A percentile compares a stretch with the other conserved stretches of the same genome.
Evolutionary conservation across 2,113 vertebrate genomes (phyloP).

Genomic region (Suricata suricatta): DNA sequence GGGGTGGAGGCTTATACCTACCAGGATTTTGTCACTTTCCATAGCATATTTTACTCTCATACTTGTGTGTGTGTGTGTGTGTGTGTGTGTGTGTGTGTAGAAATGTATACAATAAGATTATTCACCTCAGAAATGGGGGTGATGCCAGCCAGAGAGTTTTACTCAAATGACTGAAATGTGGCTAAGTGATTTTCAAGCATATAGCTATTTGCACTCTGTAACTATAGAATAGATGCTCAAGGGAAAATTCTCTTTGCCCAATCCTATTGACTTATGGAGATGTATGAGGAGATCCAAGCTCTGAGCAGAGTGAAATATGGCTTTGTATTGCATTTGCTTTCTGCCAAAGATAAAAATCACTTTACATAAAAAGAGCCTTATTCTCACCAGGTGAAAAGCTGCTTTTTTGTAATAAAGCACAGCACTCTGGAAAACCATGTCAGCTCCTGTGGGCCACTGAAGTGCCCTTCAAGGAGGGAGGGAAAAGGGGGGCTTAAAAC

Average conservation of each 20-base stretch:
- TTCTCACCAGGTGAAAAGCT: slow-evolving; percentile 13
- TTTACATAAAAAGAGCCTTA: slow-evolving; percentile 57
- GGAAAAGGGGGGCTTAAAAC: neutral
- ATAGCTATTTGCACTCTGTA: slow-evolving; percentile 2
- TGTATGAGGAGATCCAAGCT: slow-evolving; percentile 14
- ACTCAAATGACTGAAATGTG: slow-evolving; percentile 49
- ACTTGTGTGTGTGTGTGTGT: neutral
- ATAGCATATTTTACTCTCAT: neutral
- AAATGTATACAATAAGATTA: neutral
- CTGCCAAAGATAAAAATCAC: slow-evolving; percentile 68
- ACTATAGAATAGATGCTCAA: slow-evolving; percentile 51
- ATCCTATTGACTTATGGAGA: slow-evolving; percentile 52
- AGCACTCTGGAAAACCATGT: neutral
- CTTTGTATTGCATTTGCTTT: slow-evolving; percentile 60
- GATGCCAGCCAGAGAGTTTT: slow-evolving; percentile 14
- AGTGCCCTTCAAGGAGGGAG: neutral
- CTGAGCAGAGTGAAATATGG: slow-evolving; percentile 56
- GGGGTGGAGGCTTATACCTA: neutral
- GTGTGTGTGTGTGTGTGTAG: neutral
- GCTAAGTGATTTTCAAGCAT: slow-evolving; percentile 62
- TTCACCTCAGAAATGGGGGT: slow-evolving; percentile 39
- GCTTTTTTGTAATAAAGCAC: slow-evolving; percentile 37
- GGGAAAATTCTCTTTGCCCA: slow-evolving; percentile 28
- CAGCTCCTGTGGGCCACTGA: neutral
- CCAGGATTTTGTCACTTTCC: neutral